These are phyloP conservation scores for Cryptocheilus praepositus DNA, from an alignment of 2,888 invertebrate genomes.

Conservation along the genomic window DNA sequence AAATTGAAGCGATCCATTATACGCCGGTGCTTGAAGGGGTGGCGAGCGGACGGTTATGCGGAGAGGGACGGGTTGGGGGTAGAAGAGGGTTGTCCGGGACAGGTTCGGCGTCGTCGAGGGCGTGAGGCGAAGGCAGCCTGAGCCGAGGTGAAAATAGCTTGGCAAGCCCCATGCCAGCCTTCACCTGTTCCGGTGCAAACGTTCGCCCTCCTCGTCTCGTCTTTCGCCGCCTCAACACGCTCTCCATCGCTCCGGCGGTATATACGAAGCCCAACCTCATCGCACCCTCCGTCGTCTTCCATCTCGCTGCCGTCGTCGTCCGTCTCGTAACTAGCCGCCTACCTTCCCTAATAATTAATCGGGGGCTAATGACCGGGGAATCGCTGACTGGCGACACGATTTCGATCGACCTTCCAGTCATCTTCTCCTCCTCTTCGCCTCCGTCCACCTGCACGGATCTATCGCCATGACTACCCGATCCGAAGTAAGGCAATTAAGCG, in stretches of 20 bases:
- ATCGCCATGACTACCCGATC: too few species aligned
- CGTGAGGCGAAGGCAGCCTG: not conserved
- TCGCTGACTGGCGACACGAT: slow-evolving; percentile 6
- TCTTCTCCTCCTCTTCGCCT: too few species aligned
- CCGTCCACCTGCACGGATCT: too few species aligned
- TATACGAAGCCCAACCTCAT: not conserved
- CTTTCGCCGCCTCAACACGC: not conserved
- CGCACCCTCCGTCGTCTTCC: not conserved
- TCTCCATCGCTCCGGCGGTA: not conserved
- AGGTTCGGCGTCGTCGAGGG: slow-evolving; percentile 16
- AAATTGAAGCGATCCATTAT: slow-evolving; percentile 69
- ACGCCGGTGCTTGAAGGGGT: slow-evolving; percentile 50
- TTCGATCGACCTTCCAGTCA: not conserved
- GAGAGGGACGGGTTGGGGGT: slow-evolving; percentile 8
- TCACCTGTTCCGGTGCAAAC: slow-evolving; percentile 2
- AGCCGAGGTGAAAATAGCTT: slow-evolving; percentile 1
- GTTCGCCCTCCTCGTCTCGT: not conserved
- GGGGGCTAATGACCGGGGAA: slow-evolving; percentile 4
- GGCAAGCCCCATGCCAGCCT: not conserved
- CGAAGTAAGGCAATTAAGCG: too few species aligned
- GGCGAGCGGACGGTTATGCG: slow-evolving; percentile 31
- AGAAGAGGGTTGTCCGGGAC: slow-evolving; percentile 19
- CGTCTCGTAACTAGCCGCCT: slow-evolving; percentile 4
- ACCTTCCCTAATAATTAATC: slow-evolving; percentile 10
- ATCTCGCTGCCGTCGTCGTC: slow-evolving; percentile 4